These are phyloP conservation scores for Grammomys dolichurus DNA, from an alignment of 2,113 vertebrate species.

Conservation along the genomic window DNA sequence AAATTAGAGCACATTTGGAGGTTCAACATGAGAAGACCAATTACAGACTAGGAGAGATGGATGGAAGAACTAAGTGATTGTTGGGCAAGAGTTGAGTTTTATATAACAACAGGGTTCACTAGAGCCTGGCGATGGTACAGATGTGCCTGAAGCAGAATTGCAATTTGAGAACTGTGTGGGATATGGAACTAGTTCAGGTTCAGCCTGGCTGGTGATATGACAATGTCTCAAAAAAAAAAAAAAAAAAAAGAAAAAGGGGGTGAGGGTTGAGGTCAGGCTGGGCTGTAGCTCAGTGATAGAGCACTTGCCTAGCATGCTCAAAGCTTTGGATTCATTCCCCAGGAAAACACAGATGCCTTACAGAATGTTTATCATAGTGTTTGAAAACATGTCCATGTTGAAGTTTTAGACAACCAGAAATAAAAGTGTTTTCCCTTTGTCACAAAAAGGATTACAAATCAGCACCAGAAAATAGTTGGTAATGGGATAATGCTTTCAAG, in stretches of 20 bases:
- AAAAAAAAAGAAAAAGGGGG: too few species aligned
- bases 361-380: neutral
- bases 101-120: neutral
- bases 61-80: slow-evolving; percentile 28
- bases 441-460: neutral
- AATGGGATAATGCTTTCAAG: neutral
- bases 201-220: neutral
- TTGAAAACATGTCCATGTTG: neutral
- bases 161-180: neutral
- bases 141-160: neutral
- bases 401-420: slow-evolving; percentile 39
- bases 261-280: too few species aligned
- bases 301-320: neutral
- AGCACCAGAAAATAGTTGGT: neutral
- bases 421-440: neutral
- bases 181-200: neutral
- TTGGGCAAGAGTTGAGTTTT: slow-evolving; percentile 12
- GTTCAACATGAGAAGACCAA: neutral
- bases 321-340: neutral
- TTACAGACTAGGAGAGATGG: neutral
- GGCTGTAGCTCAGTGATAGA: neutral
- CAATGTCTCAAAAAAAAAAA: neutral
- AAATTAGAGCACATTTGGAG: neutral
- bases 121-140: neutral
- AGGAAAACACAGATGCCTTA: neutral